phyloP scores from a whole-genome alignment of 2,113 vertebrate genomes.

The Zosterops japonicus region DNA sequence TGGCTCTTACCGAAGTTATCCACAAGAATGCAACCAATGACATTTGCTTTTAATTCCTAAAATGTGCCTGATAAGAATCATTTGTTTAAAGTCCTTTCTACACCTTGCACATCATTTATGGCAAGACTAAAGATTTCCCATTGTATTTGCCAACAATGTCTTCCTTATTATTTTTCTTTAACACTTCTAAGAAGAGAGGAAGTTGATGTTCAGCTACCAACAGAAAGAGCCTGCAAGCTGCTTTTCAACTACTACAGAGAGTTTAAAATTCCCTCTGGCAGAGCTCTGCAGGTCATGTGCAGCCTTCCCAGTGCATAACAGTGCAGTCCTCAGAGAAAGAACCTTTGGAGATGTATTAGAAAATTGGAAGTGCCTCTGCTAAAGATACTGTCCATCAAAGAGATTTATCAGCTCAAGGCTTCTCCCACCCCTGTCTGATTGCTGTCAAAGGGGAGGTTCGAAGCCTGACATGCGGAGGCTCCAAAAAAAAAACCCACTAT shows the following conservation, averaged over 20 bases:
- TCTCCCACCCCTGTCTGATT: background rate
- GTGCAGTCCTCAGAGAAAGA: background rate
- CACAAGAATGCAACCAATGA: background rate
- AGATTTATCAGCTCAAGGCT: conserved; percentile 16
- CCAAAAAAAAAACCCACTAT: background rate
- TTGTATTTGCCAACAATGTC: background rate
- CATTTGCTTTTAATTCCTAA: background rate
- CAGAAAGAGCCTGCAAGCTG: background rate
- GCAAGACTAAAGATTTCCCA: background rate
- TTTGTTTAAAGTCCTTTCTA: background rate
- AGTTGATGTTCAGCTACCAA: background rate
- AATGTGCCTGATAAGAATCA: background rate
- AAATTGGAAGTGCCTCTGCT: background rate
- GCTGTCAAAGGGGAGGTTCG: conserved; percentile 20
- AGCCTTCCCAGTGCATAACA: background rate
- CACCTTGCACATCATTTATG: background rate
- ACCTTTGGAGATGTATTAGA: background rate
- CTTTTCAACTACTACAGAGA: background rate
- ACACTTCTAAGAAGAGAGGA: background rate
- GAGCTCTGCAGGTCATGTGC: background rate
- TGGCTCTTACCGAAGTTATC: background rate
- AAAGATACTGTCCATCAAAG: conserved; percentile 20
- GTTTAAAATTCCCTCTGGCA: background rate
- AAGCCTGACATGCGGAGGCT: background rate
- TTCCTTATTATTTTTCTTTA: background rate